A percentile compares a stretch with the other conserved stretches of the same genome.
These are phyloP conservation scores for Burhinus oedicnemus DNA, from an alignment of 2,113 vertebrate species.

Conservation along the genomic window DNA sequence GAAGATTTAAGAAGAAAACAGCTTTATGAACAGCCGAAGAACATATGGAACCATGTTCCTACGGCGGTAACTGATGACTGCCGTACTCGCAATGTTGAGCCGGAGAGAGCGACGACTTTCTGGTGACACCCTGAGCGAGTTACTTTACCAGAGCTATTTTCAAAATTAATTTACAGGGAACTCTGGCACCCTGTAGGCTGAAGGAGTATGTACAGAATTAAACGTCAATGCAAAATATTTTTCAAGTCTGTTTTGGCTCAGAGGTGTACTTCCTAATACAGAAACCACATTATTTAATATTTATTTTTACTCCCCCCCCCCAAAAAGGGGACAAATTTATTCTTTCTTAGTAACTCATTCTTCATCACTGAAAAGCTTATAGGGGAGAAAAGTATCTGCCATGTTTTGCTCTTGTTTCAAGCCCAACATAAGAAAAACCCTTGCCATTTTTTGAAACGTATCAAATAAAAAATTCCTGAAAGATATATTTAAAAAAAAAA, in stretches of 20 bases:
- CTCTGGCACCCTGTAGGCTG: background rate
- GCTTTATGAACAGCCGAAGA: background rate
- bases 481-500: background rate
- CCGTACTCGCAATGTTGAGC: fast-evolving
- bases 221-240: background rate
- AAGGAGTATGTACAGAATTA: fast-evolving
- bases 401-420: background rate
- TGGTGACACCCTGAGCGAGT: background rate
- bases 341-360: background rate
- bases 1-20: background rate
- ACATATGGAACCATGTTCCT: background rate
- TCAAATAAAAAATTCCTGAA: background rate
- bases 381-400: background rate
- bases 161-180: background rate
- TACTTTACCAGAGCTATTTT: background rate
- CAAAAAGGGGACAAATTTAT: background rate
- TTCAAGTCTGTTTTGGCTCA: background rate
- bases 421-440: background rate
- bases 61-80: background rate
- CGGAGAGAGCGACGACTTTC: background rate
- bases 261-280: background rate
- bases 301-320: background rate
- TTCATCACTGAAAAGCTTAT: background rate
- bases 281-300: background rate
- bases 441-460: fast-evolving